Percentiles rank a stretch among this genome's conserved stretches.
Conservation (phyloP, 2,113 vertebrate species). For the Paralichthys olivaceus region DNA sequence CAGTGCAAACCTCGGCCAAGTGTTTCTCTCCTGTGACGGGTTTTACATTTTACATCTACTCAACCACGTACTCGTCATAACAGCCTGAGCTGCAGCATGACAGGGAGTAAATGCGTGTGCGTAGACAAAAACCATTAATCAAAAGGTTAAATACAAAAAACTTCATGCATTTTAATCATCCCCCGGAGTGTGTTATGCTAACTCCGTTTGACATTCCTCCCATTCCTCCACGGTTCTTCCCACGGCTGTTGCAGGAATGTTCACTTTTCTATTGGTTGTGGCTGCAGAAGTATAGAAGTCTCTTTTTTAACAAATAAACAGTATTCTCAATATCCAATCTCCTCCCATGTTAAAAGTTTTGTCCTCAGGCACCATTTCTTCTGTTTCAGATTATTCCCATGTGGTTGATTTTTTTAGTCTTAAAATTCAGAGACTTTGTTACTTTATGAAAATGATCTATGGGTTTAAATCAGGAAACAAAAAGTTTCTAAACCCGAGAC, state of each 20-base stretch:
- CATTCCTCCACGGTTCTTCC: conserved; percentile 66
- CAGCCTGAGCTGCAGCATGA: not conserved
- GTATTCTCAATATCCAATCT: not conserved
- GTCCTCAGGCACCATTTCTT: not conserved
- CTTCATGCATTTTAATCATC: conserved; percentile 31
- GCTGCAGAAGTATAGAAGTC: not conserved
- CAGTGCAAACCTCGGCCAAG: not conserved
- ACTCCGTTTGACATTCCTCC: conserved; percentile 62
- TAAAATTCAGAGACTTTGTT: not conserved
- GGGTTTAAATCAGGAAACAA: not conserved
- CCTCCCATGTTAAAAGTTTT: not conserved
- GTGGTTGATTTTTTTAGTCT: too few relatives aligned
- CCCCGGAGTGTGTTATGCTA: conserved; percentile 16
- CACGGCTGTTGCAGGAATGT: not conserved
- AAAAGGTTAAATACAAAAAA: not conserved
- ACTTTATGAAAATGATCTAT: not conserved
- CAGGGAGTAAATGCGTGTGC: not conserved
- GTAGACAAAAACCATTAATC: not conserved
- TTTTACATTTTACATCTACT: not conserved
- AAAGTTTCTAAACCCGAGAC: not conserved
- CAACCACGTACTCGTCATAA: not conserved
- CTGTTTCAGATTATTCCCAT: not conserved
- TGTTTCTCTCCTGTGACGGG: not conserved
- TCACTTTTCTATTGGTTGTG: conserved; percentile 25
- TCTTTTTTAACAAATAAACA: not conserved